Evolutionary conservation across 2,888 invertebrate genomes (phyloP), one percentile per base, ranked within the genome.

Genomic region (Aphelenchoides bicaudatus): DNA sequence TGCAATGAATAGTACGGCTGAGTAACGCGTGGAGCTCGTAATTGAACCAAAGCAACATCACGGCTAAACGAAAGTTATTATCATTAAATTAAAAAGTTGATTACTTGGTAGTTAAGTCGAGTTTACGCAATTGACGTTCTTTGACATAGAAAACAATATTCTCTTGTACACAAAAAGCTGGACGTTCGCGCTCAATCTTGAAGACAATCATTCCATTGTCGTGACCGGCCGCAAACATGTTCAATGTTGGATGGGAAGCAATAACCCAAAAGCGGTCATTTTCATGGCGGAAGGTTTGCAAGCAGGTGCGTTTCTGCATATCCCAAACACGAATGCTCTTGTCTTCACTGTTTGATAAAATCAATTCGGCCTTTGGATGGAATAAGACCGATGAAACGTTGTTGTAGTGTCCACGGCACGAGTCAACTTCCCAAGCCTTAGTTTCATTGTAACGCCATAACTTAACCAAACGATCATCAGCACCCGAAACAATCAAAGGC

Each of bases 321-420:
- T 98, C 96, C 98, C 98, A 98, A 1, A 99, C 92, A 1, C 96
- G 85, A 72, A 98, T 92, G 78, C 90, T 91, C 81, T 90, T 92
- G 83, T 98, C 96, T 81, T 98, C 98, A 19, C 94, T 89, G 82
- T 98, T 96, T 30, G 92, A 92, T 43, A 99, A 83, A 62, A 99
- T 90, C 29, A 96, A 84, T 79, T 99, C 98, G 80, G 94, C 70
- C 19, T 92, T 85, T 0, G 98, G 94, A 82, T 98, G 96, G 83
- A 98, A 98, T 43, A 93, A 82, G 0, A 90, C 92, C 79, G 94
- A 94, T 0, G 94, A 96, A 1, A 98, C 96, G 81, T 99, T 99
- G 84, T 96, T 93, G 84, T 96, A 98, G 80, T 98, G 98, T 0
- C 98, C 98, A n/a, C 98, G 87, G 74, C 94, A 98, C 0, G 94